phyloP scores from a whole-genome alignment of 92 coral and sea anemone genomes.

The Chrysogorgia sp. region DNA sequence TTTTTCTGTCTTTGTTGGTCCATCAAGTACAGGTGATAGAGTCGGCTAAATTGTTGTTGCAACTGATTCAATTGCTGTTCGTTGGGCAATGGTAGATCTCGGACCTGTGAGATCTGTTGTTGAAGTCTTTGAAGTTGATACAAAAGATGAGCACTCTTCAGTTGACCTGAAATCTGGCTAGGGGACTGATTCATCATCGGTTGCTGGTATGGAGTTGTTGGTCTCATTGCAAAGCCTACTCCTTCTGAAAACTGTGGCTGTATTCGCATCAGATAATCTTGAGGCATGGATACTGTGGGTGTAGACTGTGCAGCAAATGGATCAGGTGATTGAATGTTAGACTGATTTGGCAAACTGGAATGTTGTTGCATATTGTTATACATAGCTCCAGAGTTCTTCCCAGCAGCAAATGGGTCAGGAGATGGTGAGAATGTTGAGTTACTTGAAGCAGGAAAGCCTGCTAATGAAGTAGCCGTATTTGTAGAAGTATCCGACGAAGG shows the following conservation, averaged over 20 bases:
- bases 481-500: constrained; percentile 29
- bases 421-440: constrained; percentile 34
- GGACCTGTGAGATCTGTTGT: constrained; percentile 91
- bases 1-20: constrained; percentile 89
- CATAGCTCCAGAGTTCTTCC: constrained; percentile 21
- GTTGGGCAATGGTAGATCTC: constrained; percentile 69
- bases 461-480: background rate
- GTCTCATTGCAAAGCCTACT: constrained; percentile 17
- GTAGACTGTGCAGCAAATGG: constrained; percentile 27
- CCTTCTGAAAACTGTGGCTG: constrained; percentile 25
- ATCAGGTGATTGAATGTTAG: constrained; percentile 29
- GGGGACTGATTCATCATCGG: constrained; percentile 29
- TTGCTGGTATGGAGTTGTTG: constrained; percentile 29
- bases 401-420: constrained; percentile 24
- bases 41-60: constrained; percentile 88
- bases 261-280: constrained; percentile 29
- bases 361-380: constrained; percentile 26
- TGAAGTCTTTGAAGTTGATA: constrained; percentile 96
- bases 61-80: constrained; percentile 80
- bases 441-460: constrained; percentile 25
- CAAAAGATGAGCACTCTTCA: constrained; percentile 86
- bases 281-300: constrained; percentile 27
- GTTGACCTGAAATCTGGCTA: constrained; percentile 56
- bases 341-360: constrained; percentile 20
- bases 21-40: constrained; percentile 80